phyloP scores from a whole-genome alignment of 2,113 vertebrate genomes.

The Physeter macrocephalus region DNA sequence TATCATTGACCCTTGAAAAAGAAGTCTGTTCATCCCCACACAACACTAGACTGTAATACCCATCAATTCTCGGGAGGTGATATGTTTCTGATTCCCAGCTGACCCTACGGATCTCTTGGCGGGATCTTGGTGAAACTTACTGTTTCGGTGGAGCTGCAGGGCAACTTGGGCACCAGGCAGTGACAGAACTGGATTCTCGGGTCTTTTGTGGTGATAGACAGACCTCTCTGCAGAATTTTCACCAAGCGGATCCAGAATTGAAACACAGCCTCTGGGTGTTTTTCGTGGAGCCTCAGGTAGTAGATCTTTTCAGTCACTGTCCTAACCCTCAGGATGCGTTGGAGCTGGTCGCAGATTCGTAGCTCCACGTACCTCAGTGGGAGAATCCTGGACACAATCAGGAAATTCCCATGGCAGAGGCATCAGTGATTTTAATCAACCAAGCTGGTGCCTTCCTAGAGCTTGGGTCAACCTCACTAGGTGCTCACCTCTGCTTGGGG shows the following conservation, averaged over 20 bases:
- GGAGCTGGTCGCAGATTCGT: constrained; percentile 45
- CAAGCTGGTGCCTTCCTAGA: not conserved
- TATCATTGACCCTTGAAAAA: not conserved
- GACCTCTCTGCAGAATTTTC: constrained; percentile 67
- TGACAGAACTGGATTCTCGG: constrained; percentile 66
- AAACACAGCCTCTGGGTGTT: constrained; percentile 69
- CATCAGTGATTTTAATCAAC: not conserved
- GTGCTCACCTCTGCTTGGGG: not conserved
- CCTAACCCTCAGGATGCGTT: constrained; percentile 65
- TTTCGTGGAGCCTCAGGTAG: constrained; percentile 72
- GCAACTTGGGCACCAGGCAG: constrained; percentile 68
- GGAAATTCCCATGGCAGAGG: not conserved
- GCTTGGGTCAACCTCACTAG: not conserved
- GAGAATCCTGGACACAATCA: constrained; percentile 63
- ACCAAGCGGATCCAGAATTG: constrained; percentile 71
- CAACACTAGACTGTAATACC: too few relatives aligned
- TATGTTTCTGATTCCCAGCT: too few relatives aligned
- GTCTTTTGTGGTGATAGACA: constrained; percentile 78
- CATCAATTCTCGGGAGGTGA: not conserved
- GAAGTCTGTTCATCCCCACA: not conserved
- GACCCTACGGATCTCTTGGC: rapidly evolving
- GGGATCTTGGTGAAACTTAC: constrained; percentile 40
- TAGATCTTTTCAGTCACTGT: constrained; percentile 73
- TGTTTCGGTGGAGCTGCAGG: not conserved
- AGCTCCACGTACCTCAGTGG: constrained; percentile 73